Evolutionary conservation across 2,888 invertebrate species (phyloP).

Genomic region (Ochropacha duplaris): DNA sequence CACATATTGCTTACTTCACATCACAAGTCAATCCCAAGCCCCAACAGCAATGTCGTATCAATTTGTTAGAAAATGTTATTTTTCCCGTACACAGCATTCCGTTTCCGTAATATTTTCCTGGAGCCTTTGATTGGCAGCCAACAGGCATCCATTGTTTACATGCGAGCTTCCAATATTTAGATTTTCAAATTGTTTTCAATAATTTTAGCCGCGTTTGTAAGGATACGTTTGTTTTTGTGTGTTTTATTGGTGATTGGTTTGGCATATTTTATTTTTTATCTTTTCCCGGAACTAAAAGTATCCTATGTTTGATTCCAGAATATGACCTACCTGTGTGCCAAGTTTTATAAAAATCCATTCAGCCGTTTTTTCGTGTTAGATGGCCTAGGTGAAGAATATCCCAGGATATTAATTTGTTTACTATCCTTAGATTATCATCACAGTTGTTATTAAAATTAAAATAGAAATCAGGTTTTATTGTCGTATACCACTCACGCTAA

Average conservation of each 20-base stretch:
- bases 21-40: background rate
- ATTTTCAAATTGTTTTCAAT: conserved; percentile 1
- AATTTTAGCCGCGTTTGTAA: background rate
- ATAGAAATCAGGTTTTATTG: no score
- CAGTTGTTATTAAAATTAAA: no score
- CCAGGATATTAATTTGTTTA: no score
- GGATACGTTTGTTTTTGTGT: background rate
- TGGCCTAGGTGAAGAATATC: no score
- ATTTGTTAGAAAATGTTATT: background rate
- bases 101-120: conserved; percentile 1
- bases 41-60: background rate
- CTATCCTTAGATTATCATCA: no score
- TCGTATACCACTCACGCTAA: no score
- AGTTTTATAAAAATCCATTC: no score
- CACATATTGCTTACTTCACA: no score
- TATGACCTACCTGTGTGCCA: no score
- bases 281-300: background rate
- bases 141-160: conserved; percentile 1
- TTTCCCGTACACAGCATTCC: background rate
- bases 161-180: background rate
- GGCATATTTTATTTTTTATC: background rate
- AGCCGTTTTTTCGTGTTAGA: no score
- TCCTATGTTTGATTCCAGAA: no score
- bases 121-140: background rate
- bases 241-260: background rate